Percentiles rank a stretch among this genome's conserved stretches.
Evolutionary conservation across 2,888 invertebrate genomes (phyloP).

Genomic region (Spilosoma lubricipeda): DNA sequence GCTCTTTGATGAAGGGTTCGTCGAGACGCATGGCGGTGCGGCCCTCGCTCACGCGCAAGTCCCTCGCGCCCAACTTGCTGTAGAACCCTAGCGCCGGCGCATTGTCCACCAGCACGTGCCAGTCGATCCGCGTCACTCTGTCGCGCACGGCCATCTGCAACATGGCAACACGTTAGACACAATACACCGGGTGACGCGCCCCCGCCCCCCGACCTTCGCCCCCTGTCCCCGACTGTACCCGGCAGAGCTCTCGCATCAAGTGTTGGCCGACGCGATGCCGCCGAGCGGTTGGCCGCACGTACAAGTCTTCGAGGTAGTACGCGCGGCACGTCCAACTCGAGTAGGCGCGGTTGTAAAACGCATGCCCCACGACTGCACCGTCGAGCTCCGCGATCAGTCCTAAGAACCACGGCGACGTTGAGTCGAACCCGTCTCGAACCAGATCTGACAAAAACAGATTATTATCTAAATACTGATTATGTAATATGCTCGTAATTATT

Average conservation of each 20-base stretch:
- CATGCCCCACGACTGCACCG: constrained; percentile 88
- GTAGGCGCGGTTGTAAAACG: constrained; percentile 92
- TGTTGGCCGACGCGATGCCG: constrained; percentile 87
- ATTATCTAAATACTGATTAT: neutral
- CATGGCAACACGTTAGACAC: constrained; percentile 18
- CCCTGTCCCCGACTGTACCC: constrained; percentile 17
- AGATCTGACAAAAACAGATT: constrained; percentile 78
- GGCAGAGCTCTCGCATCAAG: constrained; percentile 83
- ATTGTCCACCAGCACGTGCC: constrained; percentile 91
- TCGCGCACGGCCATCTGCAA: constrained; percentile 73
- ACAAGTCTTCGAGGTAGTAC: constrained; percentile 94
- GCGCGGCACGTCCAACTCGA: constrained; percentile 94
- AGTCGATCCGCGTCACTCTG: constrained; percentile 89
- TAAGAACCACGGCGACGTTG: constrained; percentile 87
- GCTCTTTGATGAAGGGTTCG: constrained; percentile 57
- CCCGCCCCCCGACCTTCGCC: too few species aligned
- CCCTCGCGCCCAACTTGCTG: constrained; percentile 87
- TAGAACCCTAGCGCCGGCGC: constrained; percentile 93
- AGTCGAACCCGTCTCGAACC: constrained; percentile 89
- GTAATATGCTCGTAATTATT: neutral
- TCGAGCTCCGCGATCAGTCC: constrained; percentile 87
- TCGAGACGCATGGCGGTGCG: constrained; percentile 76
- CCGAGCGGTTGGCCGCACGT: constrained; percentile 89
- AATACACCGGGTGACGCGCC: neutral
- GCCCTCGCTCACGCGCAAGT: constrained; percentile 67